These are phyloP conservation scores for Cephalopterus ornatus DNA, from an alignment of 2,113 vertebrate genomes.

Conservation along the genomic window DNA sequence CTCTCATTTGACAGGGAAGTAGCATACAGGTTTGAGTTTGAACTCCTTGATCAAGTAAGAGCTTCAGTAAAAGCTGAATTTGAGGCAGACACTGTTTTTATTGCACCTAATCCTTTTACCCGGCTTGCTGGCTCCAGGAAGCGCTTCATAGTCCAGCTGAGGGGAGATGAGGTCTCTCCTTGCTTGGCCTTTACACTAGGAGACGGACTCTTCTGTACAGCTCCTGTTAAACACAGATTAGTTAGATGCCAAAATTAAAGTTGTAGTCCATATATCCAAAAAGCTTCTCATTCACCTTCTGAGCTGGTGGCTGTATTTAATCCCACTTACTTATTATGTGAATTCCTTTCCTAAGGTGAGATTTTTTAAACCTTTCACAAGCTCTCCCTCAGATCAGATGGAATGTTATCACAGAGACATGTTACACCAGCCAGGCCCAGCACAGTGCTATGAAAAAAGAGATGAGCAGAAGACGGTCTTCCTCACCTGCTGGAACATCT, in stretches of 20 bases:
- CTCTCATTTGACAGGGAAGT: background rate
- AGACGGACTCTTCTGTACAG: slow-evolving; percentile 81
- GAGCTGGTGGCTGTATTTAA: background rate
- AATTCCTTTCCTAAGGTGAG: background rate
- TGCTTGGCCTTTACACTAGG: slow-evolving; percentile 79
- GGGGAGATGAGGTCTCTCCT: slow-evolving; percentile 69
- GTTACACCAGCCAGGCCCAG: background rate
- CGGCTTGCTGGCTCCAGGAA: slow-evolving; percentile 82
- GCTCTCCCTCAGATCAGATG: background rate
- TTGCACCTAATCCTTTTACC: slow-evolving; percentile 57
- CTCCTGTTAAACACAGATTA: slow-evolving; percentile 69
- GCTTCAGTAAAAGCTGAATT: background rate
- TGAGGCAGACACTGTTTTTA: background rate
- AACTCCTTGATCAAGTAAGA: background rate
- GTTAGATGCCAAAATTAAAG: background rate
- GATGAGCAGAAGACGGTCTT: background rate
- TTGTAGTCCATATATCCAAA: background rate
- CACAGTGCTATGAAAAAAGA: background rate
- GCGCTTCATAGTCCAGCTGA: slow-evolving; percentile 84
- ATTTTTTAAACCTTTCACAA: background rate
- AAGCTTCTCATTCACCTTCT: background rate
- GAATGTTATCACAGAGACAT: background rate
- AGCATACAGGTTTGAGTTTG: background rate
- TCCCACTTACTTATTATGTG: background rate
- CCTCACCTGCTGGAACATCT: background rate